Conservation (phyloP, 2,113 vertebrate species). For the Euleptes europaea region DNA sequence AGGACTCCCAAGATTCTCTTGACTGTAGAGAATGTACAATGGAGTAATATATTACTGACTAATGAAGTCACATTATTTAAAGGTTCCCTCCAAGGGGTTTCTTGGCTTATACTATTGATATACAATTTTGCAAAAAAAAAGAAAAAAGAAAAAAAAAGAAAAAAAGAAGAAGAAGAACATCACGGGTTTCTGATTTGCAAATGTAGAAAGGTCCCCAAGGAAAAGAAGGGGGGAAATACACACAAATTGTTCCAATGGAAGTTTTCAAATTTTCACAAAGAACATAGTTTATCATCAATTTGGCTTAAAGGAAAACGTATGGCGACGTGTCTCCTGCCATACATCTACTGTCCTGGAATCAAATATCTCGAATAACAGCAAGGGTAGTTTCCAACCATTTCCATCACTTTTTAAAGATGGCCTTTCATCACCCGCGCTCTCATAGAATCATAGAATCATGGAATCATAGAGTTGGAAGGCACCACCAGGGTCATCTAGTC, state of each 20-base stretch:
- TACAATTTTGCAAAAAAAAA: conserved; percentile 49
- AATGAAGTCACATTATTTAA: conserved; percentile 62
- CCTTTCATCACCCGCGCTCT: no score
- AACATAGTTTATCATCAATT: conserved; percentile 38
- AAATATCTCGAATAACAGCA: neutral
- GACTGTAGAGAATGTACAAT: conserved; percentile 31
- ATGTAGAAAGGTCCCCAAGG: conserved; percentile 47
- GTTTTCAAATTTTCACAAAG: conserved; percentile 55
- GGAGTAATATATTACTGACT: conserved; percentile 40
- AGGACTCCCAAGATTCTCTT: conserved; percentile 46
- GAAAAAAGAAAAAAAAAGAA: conserved; percentile 2
- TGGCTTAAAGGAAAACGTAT: conserved; percentile 33
- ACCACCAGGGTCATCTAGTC: no score
- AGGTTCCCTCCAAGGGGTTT: conserved; percentile 50
- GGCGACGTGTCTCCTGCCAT: neutral
- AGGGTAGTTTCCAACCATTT: neutral
- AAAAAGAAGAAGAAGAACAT: no score
- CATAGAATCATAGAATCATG: no score
- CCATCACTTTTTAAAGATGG: neutral
- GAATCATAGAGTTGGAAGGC: no score
- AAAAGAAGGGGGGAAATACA: conserved; percentile 15
- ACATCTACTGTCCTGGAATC: neutral
- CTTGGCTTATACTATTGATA: conserved; percentile 58
- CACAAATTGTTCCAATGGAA: conserved; percentile 43
- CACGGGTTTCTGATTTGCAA: conserved; percentile 59